Conservation (phyloP, 2,888 invertebrate genomes). For the Stegana nigrithorax region DNA sequence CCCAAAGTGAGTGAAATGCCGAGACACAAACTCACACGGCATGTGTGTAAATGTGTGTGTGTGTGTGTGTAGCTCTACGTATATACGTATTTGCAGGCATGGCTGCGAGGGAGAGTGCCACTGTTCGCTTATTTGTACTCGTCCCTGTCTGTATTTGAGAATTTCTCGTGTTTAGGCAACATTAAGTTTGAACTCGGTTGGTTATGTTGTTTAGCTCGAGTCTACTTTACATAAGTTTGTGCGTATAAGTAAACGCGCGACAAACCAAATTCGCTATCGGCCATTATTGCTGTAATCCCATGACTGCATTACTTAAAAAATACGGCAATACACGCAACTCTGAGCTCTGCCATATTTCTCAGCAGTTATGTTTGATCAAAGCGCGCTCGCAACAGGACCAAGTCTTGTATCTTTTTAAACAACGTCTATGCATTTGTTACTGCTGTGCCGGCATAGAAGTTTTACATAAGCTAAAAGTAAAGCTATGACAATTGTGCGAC, state of each 20-base stretch:
- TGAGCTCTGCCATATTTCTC: too few relatives aligned
- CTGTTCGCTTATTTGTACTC: constrained; percentile 24
- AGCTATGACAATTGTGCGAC: too few relatives aligned
- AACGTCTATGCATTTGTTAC: background rate
- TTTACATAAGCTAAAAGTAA: background rate
- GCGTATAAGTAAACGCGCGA: too few relatives aligned
- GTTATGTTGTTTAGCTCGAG: too few relatives aligned
- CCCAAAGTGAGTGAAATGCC: constrained; percentile 19
- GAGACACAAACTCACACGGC: constrained; percentile 1
- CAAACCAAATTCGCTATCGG: background rate
- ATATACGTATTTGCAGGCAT: constrained; percentile 22
- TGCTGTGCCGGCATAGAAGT: background rate
- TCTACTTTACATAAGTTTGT: too few relatives aligned
- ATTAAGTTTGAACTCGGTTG: too few relatives aligned
- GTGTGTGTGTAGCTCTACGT: constrained; percentile 14
- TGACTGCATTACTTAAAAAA: too few relatives aligned
- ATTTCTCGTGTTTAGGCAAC: constrained; percentile 55
- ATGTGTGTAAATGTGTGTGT: background rate
- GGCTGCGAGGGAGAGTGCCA: too few relatives aligned
- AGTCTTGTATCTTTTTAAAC: background rate
- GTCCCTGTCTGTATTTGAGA: background rate
- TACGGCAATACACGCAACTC: constrained; percentile 9
- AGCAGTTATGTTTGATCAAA: background rate
- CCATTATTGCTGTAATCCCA: too few relatives aligned
- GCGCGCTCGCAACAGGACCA: too few relatives aligned